Evolutionary conservation across 37 sponge, comb jelly and placozoan species (phyloP).

Genomic region (Petrosia ficiformis): DNA sequence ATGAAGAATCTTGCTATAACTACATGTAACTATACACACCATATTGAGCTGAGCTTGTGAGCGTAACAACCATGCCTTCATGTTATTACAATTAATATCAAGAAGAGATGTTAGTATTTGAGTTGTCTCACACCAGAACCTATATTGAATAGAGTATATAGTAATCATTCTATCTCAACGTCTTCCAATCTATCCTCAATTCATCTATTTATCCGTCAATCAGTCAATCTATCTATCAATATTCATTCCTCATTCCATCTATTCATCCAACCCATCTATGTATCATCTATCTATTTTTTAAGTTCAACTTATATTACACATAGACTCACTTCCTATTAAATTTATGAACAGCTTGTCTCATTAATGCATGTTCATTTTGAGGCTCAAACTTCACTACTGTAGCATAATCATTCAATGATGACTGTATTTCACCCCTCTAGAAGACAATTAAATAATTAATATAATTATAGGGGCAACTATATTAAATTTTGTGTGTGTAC

Average conservation of each 20-base stretch:
- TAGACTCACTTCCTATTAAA: constrained; percentile 32
- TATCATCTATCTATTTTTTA: no score
- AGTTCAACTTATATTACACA: no score
- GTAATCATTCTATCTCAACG: no score
- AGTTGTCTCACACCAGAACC: neutral
- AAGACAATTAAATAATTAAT: neutral
- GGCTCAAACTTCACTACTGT: constrained; percentile 53
- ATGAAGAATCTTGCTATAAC: neutral
- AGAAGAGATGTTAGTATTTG: neutral
- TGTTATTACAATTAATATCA: neutral
- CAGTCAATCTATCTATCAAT: no score
- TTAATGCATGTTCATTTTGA: constrained; percentile 48
- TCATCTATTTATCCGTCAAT: no score
- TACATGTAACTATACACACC: neutral
- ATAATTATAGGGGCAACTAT: neutral
- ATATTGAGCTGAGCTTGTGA: neutral
- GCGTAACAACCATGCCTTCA: neutral
- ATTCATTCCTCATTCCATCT: no score
- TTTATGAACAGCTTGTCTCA: constrained; percentile 70
- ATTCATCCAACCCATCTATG: no score
- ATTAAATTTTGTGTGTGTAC: no score
- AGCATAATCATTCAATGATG: constrained; percentile 77
- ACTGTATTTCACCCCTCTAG: constrained; percentile 51
- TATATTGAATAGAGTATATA: no score
- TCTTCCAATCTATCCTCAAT: no score